Base-by-base conservation (phyloP, 2,888 invertebrate species). In the Nemoura dubitans region DNA sequence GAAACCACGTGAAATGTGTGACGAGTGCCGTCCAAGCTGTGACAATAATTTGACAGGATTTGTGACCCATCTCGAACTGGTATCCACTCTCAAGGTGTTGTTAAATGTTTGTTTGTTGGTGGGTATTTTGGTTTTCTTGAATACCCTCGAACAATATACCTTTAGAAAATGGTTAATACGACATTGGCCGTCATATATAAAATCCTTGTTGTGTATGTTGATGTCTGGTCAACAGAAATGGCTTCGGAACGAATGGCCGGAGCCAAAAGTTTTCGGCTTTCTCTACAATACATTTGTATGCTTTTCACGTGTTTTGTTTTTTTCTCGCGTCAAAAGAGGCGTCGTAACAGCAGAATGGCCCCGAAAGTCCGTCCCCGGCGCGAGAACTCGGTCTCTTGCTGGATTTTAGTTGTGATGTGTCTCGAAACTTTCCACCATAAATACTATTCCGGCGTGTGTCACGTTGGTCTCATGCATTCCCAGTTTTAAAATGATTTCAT, bases 1-100 rank as follows among this genome's bases (percentile, higher is more conserved):
- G 83, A 83, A 42, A 42, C 83, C 83, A 83, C 30, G 83, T 30
- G n/a, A 26, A 83, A 83, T 43, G 1, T 42, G 29, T 83, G 83
- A 83, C 83, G 42, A 26, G 43, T 25, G 30, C 21, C 36, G 83
- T 83, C 83, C 83, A 83, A 42, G 83, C 30, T 83, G 30, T 83
- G 83, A 83, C 83, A 83, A 28, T 78, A 28, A 78, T 78, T 26
- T 78, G 78, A 78, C 78, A 78, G 78, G 59, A 59, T 59, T 59
- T 10, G 59, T 7, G 21, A 59, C 59, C 59, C 59, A 59, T 59
- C 59, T 21, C 16, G 1, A 59, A 59, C 3, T 59, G 59, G 6
- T 21, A 59, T 59, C 59, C 21, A 78, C 28, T 78, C 27, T 78
- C 28, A 16, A 78, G 28, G 10, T 26, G 28, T 28, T 27, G 26